A percentile compares a stretch with the other conserved stretches of the same genome.
These are phyloP conservation scores for Salvator merianae DNA, from an alignment of 2,113 vertebrate genomes.

Conservation along the genomic window DNA sequence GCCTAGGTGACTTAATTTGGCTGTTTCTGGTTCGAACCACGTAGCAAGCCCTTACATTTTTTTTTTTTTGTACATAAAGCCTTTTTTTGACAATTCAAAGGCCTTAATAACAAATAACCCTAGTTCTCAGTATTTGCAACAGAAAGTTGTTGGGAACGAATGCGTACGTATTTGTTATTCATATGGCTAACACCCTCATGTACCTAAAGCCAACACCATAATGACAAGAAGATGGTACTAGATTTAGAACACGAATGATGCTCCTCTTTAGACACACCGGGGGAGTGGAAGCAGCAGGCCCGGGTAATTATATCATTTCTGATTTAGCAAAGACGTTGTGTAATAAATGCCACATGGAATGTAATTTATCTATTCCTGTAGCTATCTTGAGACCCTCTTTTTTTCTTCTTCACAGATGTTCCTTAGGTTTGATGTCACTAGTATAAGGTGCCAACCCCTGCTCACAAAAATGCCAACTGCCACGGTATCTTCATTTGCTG, in stretches of 20 bases:
- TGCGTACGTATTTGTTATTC: not conserved
- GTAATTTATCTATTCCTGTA: too few relatives aligned
- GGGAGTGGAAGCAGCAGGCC: too few relatives aligned
- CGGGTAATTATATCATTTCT: too few relatives aligned
- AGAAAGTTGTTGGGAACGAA: not conserved
- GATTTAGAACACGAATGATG: not conserved
- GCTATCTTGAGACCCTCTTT: too few relatives aligned
- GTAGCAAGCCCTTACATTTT: not conserved
- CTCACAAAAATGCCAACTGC: too few relatives aligned
- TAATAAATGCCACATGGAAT: too few relatives aligned
- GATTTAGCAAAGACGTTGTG: too few relatives aligned
- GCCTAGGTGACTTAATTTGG: not conserved
- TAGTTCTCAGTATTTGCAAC: not conserved
- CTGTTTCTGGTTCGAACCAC: not conserved
- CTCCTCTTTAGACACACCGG: not conserved
- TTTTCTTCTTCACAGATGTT: too few relatives aligned
- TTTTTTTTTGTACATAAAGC: not conserved
- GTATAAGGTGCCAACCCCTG: too few relatives aligned
- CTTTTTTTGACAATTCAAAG: not conserved
- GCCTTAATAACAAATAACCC: not conserved
- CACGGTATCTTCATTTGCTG: too few relatives aligned
- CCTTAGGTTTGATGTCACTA: too few relatives aligned
- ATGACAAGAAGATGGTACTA: not conserved
- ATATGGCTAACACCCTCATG: not conserved
- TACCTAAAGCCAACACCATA: not conserved